phyloP scores from a whole-genome alignment of 1,140 invertebrate species.

The Drosophila fuyamai region DNA sequence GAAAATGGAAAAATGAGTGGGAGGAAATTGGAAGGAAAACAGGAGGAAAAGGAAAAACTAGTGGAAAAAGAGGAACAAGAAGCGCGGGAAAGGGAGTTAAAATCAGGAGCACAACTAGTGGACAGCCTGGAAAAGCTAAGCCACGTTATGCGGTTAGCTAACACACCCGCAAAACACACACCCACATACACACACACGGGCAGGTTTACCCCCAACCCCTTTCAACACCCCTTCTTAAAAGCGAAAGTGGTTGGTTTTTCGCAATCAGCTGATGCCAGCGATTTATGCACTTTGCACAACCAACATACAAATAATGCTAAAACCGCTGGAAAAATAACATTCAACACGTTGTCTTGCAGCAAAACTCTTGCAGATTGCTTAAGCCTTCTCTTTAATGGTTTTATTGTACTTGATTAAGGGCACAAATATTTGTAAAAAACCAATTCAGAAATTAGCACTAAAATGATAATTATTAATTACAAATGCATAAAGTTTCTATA shows the following conservation, averaged over 20 bases:
- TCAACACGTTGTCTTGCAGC: background rate
- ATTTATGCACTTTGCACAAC: conserved; percentile 37
- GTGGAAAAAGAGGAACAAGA: background rate
- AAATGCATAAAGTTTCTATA: too few relatives aligned
- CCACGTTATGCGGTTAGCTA: conserved; percentile 63
- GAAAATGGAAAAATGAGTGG: background rate
- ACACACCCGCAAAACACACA: conserved; percentile 26
- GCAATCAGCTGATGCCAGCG: conserved; percentile 52
- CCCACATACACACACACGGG: conserved; percentile 10
- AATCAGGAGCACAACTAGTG: conserved; percentile 13
- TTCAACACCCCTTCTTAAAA: conserved; percentile 14
- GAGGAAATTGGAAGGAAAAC: background rate
- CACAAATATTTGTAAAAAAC: too few relatives aligned
- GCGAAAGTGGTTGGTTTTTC: conserved; percentile 41
- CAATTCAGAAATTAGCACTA: too few relatives aligned
- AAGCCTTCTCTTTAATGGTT: background rate
- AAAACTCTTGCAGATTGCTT: background rate
- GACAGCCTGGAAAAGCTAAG: conserved; percentile 47
- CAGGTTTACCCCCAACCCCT: background rate
- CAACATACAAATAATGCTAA: conserved; percentile 20
- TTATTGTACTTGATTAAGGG: too few relatives aligned
- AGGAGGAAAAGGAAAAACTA: background rate
- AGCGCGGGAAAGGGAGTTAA: background rate
- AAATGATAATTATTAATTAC: too few relatives aligned
- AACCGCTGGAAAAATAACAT: background rate